Evolutionary conservation across 2,797 vertebrate genomes (phyloP), one percentile per base, ranked within the genome.

Genomic region (Malacoraja senta): DNA sequence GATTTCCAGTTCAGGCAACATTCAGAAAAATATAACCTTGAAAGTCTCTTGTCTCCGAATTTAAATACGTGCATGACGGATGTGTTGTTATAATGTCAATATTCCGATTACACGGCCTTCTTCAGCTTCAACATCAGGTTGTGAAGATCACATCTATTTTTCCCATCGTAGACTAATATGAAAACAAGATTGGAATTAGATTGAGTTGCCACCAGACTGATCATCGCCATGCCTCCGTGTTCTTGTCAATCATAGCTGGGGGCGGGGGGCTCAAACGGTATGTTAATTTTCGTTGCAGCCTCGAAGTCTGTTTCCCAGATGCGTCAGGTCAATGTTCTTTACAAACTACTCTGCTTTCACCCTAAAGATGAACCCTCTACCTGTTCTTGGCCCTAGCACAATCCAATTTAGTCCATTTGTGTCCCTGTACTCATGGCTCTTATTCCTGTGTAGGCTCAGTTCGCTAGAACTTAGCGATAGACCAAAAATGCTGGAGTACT

Each of bases 131-230:
- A 21, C 63, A 35, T 68, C 21, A 21, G 35, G 15, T 17, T 24
- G 61, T 68, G 65, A 63, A 88, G 32, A 7, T 88, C 84, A 32
- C n/a, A 63, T 86, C 32, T 65, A 61, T n/a, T 84, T 61, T 74
- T 35, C 32, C 63, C n/a, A 9, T 19, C 35, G 15, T 68, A 63
- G 32, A 17, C 61, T 9, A 88, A 38, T 88, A n/a, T 68, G 4
- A 88, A 68, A 68, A 68, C 84, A 88, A 68, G 84, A 68, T 35
- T 88, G 61, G n/a, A 63, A 68, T 32, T 32, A 68, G 84, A 88
- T 88, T 21, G 8, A 88, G 15, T 88, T 88, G 63, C 61, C 17
- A 21, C 61, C n/a, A 68, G 63, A 26, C n/a, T 65, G n/a, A 21
- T 68, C 32, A 35, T 88, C 15, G 15, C 61, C 26, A 32, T 7